Conservation (phyloP, 2,888 invertebrate species). For the Lasioglossum figueresi region DNA sequence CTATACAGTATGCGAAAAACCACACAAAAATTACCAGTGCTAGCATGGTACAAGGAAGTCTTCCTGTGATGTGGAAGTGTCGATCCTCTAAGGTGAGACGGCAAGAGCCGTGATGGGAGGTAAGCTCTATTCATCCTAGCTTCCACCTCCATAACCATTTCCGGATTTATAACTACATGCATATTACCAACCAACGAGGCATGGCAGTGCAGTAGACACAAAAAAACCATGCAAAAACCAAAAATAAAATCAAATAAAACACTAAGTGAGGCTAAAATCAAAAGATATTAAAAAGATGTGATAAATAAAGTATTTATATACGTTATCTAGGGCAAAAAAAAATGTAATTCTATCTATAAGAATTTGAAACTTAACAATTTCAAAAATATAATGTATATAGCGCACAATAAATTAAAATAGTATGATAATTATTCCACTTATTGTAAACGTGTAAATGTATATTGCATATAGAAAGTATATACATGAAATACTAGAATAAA, state of each 20-base stretch:
- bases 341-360: neutral
- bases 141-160: slow-evolving; percentile 95
- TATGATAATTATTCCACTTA: slow-evolving; percentile 9
- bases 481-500: neutral
- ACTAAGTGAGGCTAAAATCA: slow-evolving; percentile 47
- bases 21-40: slow-evolving; percentile 79
- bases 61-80: slow-evolving; percentile 82
- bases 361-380: slow-evolving; percentile 9
- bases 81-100: slow-evolving; percentile 81
- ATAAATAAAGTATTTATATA: slow-evolving; percentile 31
- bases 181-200: slow-evolving; percentile 79
- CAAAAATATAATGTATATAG: slow-evolving; percentile 13
- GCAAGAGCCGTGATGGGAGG: slow-evolving; percentile 89
- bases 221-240: slow-evolving; percentile 83
- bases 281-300: slow-evolving; percentile 28
- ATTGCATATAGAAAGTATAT: neutral
- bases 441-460: neutral
- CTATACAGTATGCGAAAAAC: slow-evolving; percentile 37
- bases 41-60: slow-evolving; percentile 82
- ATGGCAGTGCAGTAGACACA: slow-evolving; percentile 81
- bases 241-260: slow-evolving; percentile 77
- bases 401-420: neutral
- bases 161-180: slow-evolving; percentile 93
- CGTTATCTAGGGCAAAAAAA: neutral
- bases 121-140: slow-evolving; percentile 90